Conservation (phyloP, 2,888 invertebrate species). For the Encarsia formosa region DNA sequence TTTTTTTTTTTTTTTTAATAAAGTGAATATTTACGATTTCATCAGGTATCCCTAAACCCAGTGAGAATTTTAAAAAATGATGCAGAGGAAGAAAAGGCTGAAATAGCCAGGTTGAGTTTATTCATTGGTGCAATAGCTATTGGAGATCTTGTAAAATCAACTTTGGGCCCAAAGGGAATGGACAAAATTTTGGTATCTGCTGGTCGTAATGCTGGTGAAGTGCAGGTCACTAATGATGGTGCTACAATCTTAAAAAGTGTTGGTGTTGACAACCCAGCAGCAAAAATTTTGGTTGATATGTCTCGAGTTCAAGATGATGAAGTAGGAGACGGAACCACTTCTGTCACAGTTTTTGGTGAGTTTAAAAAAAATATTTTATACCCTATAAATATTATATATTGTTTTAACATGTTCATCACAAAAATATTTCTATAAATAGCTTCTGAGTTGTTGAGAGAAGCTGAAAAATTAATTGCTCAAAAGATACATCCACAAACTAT, state of each 20-base stretch:
- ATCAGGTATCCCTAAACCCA: slow-evolving; percentile 87
- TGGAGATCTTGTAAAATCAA: slow-evolving; percentile 96
- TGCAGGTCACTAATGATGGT: slow-evolving; percentile 98
- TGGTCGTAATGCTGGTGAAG: slow-evolving; percentile 75
- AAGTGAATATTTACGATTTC: too few relatives aligned
- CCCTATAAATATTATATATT: neutral
- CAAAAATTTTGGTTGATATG: slow-evolving; percentile 98
- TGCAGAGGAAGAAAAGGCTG: slow-evolving; percentile 96
- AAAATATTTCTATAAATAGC: slow-evolving; percentile 56
- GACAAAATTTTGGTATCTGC: slow-evolving; percentile 82
- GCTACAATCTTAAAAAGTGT: slow-evolving; percentile 95
- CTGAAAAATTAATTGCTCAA: slow-evolving; percentile 87
- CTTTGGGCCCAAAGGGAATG: slow-evolving; percentile 99
- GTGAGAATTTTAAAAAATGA: slow-evolving; percentile 91
- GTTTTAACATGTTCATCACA: too few relatives aligned
- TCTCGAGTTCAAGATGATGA: slow-evolving; percentile 98
- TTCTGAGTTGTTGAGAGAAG: slow-evolving; percentile 89
- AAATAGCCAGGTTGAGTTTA: slow-evolving; percentile 94
- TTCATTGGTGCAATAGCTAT: slow-evolving; percentile 99
- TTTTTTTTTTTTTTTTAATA: neutral
- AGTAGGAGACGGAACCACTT: slow-evolving; percentile 99
- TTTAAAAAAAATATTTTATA: slow-evolving; percentile 13
- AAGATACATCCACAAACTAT: slow-evolving; percentile 98
- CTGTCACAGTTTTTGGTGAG: slow-evolving; percentile 85
- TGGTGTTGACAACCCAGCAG: slow-evolving; percentile 98